Percentiles rank a stretch among this genome's conserved stretches.
phyloP scores from a whole-genome alignment of 2,113 vertebrate genomes.

The Pelusios castaneus region DNA sequence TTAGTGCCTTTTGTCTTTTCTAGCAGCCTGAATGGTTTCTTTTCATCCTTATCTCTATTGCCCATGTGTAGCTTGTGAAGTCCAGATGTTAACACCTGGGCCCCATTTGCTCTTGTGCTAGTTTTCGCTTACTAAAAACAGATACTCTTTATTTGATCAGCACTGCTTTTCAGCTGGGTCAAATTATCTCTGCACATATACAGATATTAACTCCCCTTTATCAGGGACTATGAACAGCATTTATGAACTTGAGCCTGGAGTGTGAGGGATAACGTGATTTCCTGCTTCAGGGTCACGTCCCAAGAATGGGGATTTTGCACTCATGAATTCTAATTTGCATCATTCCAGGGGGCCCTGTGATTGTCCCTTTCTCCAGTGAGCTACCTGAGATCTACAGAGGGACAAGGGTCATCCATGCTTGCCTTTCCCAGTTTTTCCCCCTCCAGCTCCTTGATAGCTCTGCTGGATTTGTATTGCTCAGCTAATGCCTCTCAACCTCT shows the following conservation, averaged over 20 bases:
- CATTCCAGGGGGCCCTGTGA: not conserved
- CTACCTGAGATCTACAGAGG: not conserved
- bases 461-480: not conserved
- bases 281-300: not conserved
- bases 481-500: not conserved
- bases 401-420: not conserved
- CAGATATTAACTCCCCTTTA: not conserved
- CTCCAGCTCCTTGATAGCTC: not conserved
- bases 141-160: not conserved
- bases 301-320: not conserved
- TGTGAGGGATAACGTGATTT: not conserved
- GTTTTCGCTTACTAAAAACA: not conserved
- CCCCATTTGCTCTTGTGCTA: not conserved
- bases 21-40: not conserved
- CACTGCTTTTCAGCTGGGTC: not conserved
- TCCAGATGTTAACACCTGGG: rapidly evolving
- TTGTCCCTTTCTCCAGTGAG: not conserved
- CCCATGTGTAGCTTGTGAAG: not conserved
- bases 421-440: not conserved
- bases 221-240: too few species aligned
- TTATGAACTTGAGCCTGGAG: not conserved
- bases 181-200: not conserved
- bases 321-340: not conserved
- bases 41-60: not conserved
- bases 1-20: not conserved